Evolutionary conservation across 2,797 vertebrate genomes (phyloP), one percentile per base, ranked within the genome.

Genomic region (Diglossa cyanea): DNA sequence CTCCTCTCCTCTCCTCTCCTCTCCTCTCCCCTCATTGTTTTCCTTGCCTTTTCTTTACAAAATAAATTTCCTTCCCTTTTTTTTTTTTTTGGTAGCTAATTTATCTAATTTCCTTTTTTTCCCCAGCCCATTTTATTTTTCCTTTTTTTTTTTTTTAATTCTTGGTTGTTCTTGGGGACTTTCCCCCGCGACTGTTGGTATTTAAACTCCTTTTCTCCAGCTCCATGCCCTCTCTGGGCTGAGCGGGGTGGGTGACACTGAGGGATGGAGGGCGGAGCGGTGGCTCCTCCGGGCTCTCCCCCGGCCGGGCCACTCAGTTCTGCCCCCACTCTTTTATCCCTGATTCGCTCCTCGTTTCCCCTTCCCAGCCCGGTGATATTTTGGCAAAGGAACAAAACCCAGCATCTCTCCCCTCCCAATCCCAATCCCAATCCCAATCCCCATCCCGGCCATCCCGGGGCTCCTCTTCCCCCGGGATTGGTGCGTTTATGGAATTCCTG

Each of bases 111-210:
- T 23, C 31, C 10, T 3, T 50, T 24, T 4, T 33, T 1, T 3
- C 2, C 3, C 6, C 15, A 6, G 2, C 7, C 10, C 21, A 5
- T 26, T 13, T 16, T 9, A 18, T 5, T 20, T 35, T 35, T 35
- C 35, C 9, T 35, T 35, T 35, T 7, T 8, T 11, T 7, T n/a
- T 35, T n/a, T 48, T 42, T 18, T 10, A 3, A 14, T 16, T 45
- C 2, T 11, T 26, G 4, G 3, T n/a, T 39, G 17, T 6, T 51
- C 30, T 23, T 21, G 24, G 16, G 19, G 13, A 3, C 10, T 33
- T 9, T 7, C 24, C 53, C 9, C 9, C 9, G 17, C 3, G 4
- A 1, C 10, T 31, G 2, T 58, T 85, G 31, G 15, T 30, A n/a
- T 82, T 91, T 67, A 19, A 19, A 1, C 48, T 67, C 84, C 30